phyloP scores from a whole-genome alignment of 1,140 invertebrate species.

The Ganaspis sp. region DNA sequence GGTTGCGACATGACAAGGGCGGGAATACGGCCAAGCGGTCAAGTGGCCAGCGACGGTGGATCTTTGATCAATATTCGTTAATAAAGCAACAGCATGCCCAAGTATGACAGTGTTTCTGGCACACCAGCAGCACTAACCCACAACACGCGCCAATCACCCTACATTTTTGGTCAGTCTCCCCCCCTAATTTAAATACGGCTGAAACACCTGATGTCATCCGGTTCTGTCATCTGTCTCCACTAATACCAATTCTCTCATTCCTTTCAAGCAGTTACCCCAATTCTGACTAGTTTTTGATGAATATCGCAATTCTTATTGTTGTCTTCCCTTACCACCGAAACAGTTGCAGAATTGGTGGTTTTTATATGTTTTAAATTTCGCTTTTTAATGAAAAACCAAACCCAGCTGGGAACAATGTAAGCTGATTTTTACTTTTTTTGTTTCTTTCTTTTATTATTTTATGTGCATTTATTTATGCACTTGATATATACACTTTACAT shows the following conservation, averaged over 20 bases:
- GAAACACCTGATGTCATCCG: slow-evolving; percentile 8
- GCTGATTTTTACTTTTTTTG: no score
- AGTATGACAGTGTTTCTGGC: not conserved
- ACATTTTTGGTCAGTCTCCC: not conserved
- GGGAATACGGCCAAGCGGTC: slow-evolving; percentile 25
- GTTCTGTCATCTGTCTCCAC: not conserved
- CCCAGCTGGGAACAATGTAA: no score
- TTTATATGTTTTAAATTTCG: not conserved
- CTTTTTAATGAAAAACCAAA: no score
- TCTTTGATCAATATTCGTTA: not conserved
- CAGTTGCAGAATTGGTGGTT: not conserved
- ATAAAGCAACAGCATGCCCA: not conserved
- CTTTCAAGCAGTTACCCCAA: not conserved
- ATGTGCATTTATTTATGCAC: no score
- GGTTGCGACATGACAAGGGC: slow-evolving; percentile 6
- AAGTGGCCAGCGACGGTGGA: not conserved
- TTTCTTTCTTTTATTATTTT: no score
- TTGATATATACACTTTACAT: no score
- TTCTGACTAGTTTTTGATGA: not conserved
- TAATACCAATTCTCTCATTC: not conserved
- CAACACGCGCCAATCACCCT: not conserved
- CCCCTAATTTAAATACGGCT: not conserved
- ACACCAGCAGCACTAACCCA: not conserved
- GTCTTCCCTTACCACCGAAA: not conserved
- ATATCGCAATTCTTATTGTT: not conserved